Evolutionary conservation across 2,113 vertebrate species (phyloP).

Genomic region (Nerophis ophidion): DNA sequence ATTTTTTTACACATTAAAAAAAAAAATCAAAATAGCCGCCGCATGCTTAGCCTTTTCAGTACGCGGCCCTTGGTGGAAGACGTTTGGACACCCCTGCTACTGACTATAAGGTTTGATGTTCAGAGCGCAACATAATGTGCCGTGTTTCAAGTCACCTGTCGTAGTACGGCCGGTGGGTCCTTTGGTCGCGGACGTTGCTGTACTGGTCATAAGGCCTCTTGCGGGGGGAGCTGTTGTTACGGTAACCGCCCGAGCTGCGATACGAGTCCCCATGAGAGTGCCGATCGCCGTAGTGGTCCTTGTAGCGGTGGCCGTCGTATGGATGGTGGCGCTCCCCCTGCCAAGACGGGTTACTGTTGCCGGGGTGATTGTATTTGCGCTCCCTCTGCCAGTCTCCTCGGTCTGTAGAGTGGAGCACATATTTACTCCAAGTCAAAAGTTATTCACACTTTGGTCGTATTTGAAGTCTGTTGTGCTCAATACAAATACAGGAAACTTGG

Average conservation of each 20-base stretch:
- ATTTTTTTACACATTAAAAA: too few relatives aligned
- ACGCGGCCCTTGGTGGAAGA: too few relatives aligned
- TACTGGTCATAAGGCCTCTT: slow-evolving; percentile 92
- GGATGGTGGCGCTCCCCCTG: slow-evolving; percentile 87
- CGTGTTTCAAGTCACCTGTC: slow-evolving; percentile 75
- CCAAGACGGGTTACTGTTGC: slow-evolving; percentile 82
- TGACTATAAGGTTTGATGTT: too few relatives aligned
- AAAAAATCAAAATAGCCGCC: too few relatives aligned
- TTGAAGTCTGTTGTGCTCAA: not conserved
- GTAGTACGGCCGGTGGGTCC: slow-evolving; percentile 88
- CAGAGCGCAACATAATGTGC: too few relatives aligned
- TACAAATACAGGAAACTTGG: not conserved
- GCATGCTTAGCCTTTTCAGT: too few relatives aligned
- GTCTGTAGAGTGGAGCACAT: slow-evolving; percentile 63
- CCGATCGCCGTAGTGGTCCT: slow-evolving; percentile 89
- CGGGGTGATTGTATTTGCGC: slow-evolving; percentile 84
- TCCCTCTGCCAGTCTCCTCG: slow-evolving; percentile 93
- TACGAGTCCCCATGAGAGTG: slow-evolving; percentile 82
- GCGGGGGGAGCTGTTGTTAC: slow-evolving; percentile 81
- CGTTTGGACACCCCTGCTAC: too few relatives aligned
- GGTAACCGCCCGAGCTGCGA: slow-evolving; percentile 83
- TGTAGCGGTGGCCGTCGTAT: slow-evolving; percentile 90
- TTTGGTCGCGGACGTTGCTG: slow-evolving; percentile 87
- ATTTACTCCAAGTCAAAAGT: not conserved
- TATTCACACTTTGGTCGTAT: not conserved